These are phyloP conservation scores for Tretioscincus oriximinensis DNA, from an alignment of 2,113 vertebrate genomes.

Conservation along the genomic window DNA sequence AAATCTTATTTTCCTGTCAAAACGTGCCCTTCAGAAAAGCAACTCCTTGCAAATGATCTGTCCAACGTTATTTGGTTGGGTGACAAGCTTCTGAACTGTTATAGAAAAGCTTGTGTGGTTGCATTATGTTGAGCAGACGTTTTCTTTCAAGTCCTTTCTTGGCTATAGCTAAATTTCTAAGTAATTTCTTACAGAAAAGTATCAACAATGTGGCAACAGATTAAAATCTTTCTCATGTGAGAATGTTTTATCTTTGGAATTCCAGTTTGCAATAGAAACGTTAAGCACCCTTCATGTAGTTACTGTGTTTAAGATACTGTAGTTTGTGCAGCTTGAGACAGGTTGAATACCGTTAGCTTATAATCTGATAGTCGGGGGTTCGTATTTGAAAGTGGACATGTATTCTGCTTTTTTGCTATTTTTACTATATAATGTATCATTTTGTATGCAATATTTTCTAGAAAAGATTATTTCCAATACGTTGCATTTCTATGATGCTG, in stretches of 20 bases:
- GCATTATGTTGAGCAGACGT: not conserved
- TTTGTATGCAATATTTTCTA: not conserved
- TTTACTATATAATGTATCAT: constrained; percentile 24
- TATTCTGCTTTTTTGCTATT: not conserved
- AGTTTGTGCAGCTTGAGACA: not conserved
- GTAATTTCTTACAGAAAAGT: not conserved
- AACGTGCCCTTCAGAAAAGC: not conserved
- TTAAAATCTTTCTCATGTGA: not conserved
- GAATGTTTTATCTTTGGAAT: not conserved
- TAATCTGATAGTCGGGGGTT: not conserved
- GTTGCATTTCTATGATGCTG: too few species aligned
- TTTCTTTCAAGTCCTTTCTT: not conserved
- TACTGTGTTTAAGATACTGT: not conserved
- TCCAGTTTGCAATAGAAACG: not conserved
- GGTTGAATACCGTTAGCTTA: too few species aligned
- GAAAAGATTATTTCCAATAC: not conserved
- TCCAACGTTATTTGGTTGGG: too few species aligned
- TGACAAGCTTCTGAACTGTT: too few species aligned
- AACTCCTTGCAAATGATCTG: not conserved
- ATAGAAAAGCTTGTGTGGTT: not conserved
- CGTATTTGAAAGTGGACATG: not conserved
- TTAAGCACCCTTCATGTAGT: not conserved
- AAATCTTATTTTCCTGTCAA: not conserved
- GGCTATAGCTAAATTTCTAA: not conserved
- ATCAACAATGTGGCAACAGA: not conserved